Conservation (phyloP, 2,797 vertebrate species). For the Spizella passerina region DNA sequence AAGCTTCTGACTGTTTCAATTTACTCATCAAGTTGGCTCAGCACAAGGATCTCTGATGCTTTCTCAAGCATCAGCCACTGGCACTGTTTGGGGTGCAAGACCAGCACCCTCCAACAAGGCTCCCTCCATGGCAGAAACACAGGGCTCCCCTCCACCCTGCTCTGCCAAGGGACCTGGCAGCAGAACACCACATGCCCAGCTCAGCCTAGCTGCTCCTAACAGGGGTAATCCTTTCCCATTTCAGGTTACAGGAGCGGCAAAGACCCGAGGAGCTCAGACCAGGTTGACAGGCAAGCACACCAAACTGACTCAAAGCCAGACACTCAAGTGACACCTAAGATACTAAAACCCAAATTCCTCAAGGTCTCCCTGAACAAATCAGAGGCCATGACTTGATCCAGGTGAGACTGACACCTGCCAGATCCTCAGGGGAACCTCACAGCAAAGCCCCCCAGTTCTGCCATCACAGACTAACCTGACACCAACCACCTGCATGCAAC, state of each 20-base stretch:
- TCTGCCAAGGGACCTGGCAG: neutral
- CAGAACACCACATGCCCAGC: neutral
- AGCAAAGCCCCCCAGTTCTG: neutral
- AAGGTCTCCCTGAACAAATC: neutral
- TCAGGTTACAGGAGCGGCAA: neutral
- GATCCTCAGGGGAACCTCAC: neutral
- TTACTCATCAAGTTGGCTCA: neutral
- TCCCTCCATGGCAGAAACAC: neutral
- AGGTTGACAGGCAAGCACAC: neutral
- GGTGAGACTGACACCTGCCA: neutral
- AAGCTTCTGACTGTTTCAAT: neutral
- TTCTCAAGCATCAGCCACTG: neutral
- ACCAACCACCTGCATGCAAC: neutral
- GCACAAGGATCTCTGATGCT: neutral
- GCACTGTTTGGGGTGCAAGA: neutral
- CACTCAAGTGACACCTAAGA: neutral
- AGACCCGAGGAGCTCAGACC: neutral
- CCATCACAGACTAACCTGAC: neutral
- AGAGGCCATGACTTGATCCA: neutral
- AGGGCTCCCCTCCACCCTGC: neutral
- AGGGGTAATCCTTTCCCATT: neutral
- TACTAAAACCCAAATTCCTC: neutral
- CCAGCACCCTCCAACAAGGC: neutral
- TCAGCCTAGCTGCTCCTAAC: neutral
- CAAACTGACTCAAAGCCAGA: neutral